Evolutionary conservation across 2,888 invertebrate genomes (phyloP).

Genomic region (Drosophila anomelani): DNA sequence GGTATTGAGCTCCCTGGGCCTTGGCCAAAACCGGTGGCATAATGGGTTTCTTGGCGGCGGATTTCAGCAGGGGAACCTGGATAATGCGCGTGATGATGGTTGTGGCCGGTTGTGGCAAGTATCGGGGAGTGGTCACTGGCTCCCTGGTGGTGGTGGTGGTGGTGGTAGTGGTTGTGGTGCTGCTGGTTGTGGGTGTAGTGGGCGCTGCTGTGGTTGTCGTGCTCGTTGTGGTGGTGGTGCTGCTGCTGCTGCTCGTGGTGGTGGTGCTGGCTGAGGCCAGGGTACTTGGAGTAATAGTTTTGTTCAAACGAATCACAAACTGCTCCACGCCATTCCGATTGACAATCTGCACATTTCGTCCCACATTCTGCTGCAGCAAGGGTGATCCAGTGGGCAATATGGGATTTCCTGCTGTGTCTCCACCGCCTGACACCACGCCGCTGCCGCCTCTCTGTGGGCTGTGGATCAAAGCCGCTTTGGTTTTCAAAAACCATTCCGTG

Average conservation of each 20-base stretch:
- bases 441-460: conserved; percentile 30
- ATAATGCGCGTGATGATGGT: conserved; percentile 81
- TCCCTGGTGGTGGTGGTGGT: conserved; percentile 16
- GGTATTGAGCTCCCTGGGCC: conserved; percentile 65
- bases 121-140: conserved; percentile 25
- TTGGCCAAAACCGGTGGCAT: conserved; percentile 84
- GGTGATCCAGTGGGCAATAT: conserved; percentile 39
- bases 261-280: neutral
- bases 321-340: conserved; percentile 77
- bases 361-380: conserved; percentile 60
- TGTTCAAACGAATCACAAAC: conserved; percentile 75
- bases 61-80: conserved; percentile 82
- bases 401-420: neutral
- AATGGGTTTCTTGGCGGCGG: conserved; percentile 86
- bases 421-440: neutral
- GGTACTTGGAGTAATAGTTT: conserved; percentile 41
- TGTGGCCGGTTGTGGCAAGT: conserved; percentile 30
- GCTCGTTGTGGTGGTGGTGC: conserved; percentile 23
- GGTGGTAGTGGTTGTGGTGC: conserved; percentile 17
- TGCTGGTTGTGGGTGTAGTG: conserved; percentile 28
- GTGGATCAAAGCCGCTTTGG: conserved; percentile 79
- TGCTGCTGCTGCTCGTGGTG: conserved; percentile 33
- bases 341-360: conserved; percentile 77
- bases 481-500: conserved; percentile 83
- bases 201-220: conserved; percentile 45